Conservation (phyloP, 35 echinoderm and acorn worm species). For the Diadema setosum region DNA sequence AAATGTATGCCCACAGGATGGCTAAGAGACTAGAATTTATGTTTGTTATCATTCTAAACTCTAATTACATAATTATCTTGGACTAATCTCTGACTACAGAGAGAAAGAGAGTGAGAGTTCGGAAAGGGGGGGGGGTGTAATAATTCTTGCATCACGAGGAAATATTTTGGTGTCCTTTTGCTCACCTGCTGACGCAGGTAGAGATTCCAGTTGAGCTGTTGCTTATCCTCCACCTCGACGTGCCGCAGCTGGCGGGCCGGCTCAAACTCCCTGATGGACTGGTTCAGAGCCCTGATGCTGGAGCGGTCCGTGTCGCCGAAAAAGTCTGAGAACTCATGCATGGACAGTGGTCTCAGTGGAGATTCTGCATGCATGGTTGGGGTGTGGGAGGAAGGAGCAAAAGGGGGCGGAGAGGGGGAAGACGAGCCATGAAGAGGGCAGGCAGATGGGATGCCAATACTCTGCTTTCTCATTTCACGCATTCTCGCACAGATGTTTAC, state of each 20-base stretch:
- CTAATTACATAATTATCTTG: too few relatives aligned
- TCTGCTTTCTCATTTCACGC: too few relatives aligned
- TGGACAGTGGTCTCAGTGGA: neutral
- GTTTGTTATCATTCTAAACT: too few relatives aligned
- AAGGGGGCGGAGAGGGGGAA: neutral
- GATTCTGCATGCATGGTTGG: neutral
- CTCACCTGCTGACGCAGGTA: conserved; percentile 40
- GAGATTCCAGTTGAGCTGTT: neutral
- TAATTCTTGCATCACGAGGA: too few relatives aligned
- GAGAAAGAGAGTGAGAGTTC: too few relatives aligned
- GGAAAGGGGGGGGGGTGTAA: too few relatives aligned
- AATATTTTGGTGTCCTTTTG: too few relatives aligned
- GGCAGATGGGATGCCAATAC: too few relatives aligned
- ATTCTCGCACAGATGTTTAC: too few relatives aligned
- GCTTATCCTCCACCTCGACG: conserved; percentile 2
- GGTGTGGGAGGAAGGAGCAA: neutral
- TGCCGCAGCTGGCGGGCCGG: neutral
- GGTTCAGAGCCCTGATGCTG: conserved; percentile 3
- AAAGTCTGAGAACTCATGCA: conserved; percentile 9
- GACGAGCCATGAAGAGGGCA: neutral
- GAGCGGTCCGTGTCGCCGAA: conserved; percentile 13
- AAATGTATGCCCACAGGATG: too few relatives aligned
- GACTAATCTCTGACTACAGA: too few relatives aligned
- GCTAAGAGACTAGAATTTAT: too few relatives aligned
- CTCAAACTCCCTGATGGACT: conserved; percentile 50